Base-by-base conservation (phyloP, 2,888 invertebrate species). In the Macrosiphum euphorbiae region DNA sequence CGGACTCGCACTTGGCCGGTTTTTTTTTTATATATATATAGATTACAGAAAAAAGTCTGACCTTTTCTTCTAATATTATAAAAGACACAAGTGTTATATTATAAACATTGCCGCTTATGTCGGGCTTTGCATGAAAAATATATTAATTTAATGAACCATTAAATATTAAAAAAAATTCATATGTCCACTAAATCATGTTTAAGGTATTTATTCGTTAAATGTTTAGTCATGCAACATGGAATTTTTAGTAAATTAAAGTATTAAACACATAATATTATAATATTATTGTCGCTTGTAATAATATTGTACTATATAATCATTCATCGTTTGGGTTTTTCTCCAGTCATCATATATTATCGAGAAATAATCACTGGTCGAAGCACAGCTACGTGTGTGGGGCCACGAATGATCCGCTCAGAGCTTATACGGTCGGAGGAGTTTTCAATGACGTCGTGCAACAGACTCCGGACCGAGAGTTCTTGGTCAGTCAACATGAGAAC, bases 401-500 rank as follows among this genome's bases (percentile, higher is more conserved):
- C 8, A 87, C 94, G 13, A 87, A 3, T 24, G 50, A 50, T 3
- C 86, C 94, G 0, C 86, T 94, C 1, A 90, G 50, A 86, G 10
- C 90, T 20, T 86, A 61, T 26, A 90, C 94, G 24, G 86, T 94
- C 50, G 86, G 67, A 50, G 85, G 61, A 3, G 52, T 90, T 67
- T 94, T 94, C 90, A 26, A 90, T 16, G 94, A 94, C 1, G 86
- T 28, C 7, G 90, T 94, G 8, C 50, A n/a, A 28, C 3, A 67
- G 24, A 61, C 20, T 10, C 90, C 94, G 11, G 94, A 87, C 41
- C 86, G 86, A 41, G 94, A 90, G 35, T 94, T 26, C 24, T 1
- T 94, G n/a, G 61, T 94, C n/a, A 94, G 94, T 52, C 58, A 26
- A 41, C 86, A 94, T 24, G 94, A 94, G 52, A 87, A 94, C 52